Evolutionary conservation across 92 coral and sea anemone species (phyloP).

Genomic region (Bergia puertoricense): DNA sequence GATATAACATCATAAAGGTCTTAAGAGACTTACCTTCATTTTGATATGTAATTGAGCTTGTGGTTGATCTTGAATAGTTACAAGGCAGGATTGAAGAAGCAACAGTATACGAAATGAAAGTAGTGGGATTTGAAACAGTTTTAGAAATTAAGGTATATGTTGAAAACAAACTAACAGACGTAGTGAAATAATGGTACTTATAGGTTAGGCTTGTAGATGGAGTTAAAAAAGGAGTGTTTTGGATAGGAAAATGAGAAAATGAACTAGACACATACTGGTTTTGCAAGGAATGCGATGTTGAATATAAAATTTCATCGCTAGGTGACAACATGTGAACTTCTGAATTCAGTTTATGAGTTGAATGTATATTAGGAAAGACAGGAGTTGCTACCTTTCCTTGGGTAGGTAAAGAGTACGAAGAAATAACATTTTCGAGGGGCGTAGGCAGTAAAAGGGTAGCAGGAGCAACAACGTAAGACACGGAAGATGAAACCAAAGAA

Average conservation of each 20-base stretch:
- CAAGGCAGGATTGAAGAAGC: background rate
- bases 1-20: too few species aligned
- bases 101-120: background rate
- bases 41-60: background rate
- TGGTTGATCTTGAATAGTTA: background rate
- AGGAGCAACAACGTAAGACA: background rate
- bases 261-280: background rate
- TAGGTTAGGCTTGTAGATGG: background rate
- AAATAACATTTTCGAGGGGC: too few species aligned
- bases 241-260: background rate
- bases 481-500: background rate
- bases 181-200: background rate
- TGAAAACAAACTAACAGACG: background rate
- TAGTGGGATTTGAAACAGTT: background rate
- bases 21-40: background rate
- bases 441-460: background rate
- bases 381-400: background rate
- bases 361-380: background rate
- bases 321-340: background rate
- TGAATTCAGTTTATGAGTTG: too few species aligned
- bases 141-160: background rate
- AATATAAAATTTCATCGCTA: background rate
- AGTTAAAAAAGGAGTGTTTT: background rate
- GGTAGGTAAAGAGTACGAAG: background rate
- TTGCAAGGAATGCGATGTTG: too few species aligned